Evolutionary conservation across 2,113 vertebrate species (phyloP), one percentile per base, ranked within the genome.

Genomic region (Peromyscus polionotus): DNA sequence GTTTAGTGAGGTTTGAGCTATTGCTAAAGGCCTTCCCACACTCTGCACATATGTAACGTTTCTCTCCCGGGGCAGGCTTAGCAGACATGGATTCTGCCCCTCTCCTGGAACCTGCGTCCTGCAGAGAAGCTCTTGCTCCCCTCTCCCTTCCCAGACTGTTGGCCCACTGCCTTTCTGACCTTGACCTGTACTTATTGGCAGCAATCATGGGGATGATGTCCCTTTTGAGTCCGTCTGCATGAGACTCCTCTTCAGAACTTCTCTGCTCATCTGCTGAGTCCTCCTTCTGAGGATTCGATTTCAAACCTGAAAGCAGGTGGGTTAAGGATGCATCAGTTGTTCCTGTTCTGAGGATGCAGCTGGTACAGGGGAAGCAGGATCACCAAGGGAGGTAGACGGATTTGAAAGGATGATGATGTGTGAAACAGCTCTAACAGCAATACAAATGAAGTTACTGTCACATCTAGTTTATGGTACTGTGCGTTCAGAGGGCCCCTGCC

Each of bases 1-100:
- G 97, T 73, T 98, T 98, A 9, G 91, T 97, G 42, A 98, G 98
- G 80, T 98, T 97, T n/a, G 98, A 97, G 67, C 94, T 96, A 88
- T 98, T 97, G 77, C 98, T 98, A 84, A 98, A 98, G 95, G 97
- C 97, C 80, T 98, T 98, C 22, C 98, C 98, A 70, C 98, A 98
- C 59, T 98, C 98, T 0, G 96, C 96, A 90, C 98, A 98, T 57
- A 98, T 97, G 6, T 97, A 96, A 10, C 98, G 96, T 28, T 96
- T 97, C 87, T 96, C 97, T 91, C 97, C 95, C 1, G 99, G 99
- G 91, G 99, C 98, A 6, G 98, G 88, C 65, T 97, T 98, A 57
- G 81, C 59, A 84, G 95, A 45, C 68, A 75, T 63, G 48, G 95
- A 65, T 14, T 97, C 94, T 87, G 81, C 90, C 88, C 94, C 91